Conservation (phyloP, 2,113 vertebrate genomes). For the Aythya baeri region DNA sequence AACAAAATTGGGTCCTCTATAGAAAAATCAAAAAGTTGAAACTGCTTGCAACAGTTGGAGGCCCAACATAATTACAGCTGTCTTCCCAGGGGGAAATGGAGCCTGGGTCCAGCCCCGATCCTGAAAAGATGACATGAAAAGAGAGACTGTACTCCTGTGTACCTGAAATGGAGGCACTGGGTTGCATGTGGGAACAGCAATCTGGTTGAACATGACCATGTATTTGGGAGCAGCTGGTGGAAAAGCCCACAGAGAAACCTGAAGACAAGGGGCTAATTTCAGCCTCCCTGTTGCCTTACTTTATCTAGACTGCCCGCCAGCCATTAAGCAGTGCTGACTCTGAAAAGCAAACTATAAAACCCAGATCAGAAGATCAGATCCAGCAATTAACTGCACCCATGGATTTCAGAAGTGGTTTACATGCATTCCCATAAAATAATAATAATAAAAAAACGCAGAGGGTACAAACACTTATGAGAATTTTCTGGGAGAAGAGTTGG, state of each 20-base stretch:
- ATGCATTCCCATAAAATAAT: not conserved
- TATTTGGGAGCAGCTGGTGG: not conserved
- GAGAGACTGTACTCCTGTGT: not conserved
- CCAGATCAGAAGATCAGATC: too few species aligned
- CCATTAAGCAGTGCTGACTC: not conserved
- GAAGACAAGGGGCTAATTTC: not conserved
- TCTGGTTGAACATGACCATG: not conserved
- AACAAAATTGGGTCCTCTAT: not conserved
- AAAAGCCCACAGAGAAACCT: not conserved
- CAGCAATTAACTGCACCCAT: not conserved
- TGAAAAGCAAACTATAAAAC: not conserved
- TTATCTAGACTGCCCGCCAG: not conserved
- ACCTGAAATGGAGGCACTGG: not conserved
- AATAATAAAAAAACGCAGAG: not conserved
- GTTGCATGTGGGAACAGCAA: not conserved
- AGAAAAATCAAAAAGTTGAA: not conserved
- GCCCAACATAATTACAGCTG: not conserved
- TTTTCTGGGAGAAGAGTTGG: not conserved
- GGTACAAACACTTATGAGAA: not conserved
- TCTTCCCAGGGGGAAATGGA: too few species aligned
- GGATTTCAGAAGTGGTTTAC: not conserved
- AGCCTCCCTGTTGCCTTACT: not conserved
- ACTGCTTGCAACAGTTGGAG: not conserved
- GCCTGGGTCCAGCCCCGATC: not conserved
- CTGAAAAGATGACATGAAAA: not conserved